Evolutionary conservation across 1,140 invertebrate species (phyloP).

Genomic region (Colletes latitarsis): DNA sequence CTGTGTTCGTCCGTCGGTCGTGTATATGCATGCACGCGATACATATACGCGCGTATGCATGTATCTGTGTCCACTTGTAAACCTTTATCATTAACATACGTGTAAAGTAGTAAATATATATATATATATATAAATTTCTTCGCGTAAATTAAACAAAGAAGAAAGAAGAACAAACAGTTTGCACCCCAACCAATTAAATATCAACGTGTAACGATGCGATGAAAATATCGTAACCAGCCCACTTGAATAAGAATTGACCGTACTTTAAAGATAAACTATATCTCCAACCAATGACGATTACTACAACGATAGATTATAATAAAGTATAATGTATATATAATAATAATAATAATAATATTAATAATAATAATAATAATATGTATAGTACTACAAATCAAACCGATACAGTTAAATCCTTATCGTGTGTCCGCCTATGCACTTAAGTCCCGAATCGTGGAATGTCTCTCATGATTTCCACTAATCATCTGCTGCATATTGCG

Average conservation of each 20-base stretch:
- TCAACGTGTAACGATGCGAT: slow-evolving; percentile 77
- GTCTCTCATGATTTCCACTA: slow-evolving; percentile 78
- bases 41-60: background rate
- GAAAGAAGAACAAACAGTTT: slow-evolving; percentile 75
- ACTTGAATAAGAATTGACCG: slow-evolving; percentile 72
- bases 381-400: slow-evolving; percentile 79
- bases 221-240: slow-evolving; percentile 76
- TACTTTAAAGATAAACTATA: slow-evolving; percentile 72
- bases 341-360: slow-evolving; percentile 75
- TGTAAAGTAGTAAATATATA: slow-evolving; percentile 50
- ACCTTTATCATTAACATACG: slow-evolving; percentile 38
- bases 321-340: slow-evolving; percentile 19
- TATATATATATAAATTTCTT: slow-evolving; percentile 45
- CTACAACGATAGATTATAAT: slow-evolving; percentile 73
- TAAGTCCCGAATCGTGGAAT: slow-evolving; percentile 81
- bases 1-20: background rate
- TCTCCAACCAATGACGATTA: slow-evolving; percentile 75
- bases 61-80: slow-evolving; percentile 15
- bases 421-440: slow-evolving; percentile 71
- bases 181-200: slow-evolving; percentile 80
- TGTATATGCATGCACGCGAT: background rate
- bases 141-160: slow-evolving; percentile 69
- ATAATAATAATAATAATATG: slow-evolving; percentile 80
- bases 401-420: slow-evolving; percentile 59
- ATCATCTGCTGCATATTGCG: slow-evolving; percentile 64